Base-by-base conservation (phyloP, 2,113 vertebrate genomes). In the Henicopernis longicauda region DNA sequence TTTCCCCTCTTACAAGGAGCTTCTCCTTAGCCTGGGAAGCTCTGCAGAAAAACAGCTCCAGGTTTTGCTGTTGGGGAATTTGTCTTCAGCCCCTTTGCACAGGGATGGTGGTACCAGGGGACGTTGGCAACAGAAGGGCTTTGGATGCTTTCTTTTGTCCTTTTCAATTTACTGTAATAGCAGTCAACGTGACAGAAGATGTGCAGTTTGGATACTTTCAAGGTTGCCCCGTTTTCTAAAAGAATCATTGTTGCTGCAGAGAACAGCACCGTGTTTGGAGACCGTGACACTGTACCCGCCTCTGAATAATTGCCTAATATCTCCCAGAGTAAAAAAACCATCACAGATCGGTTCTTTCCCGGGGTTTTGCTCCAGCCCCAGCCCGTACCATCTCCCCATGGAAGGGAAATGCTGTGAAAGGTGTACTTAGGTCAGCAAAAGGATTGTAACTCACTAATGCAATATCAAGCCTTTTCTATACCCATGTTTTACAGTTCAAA, bases 271-370 rank as follows among this genome's bases (percentile, higher is more conserved):
- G 3, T 27, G n/a, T 42, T 13, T 93, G 78, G 72, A 67, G 38
- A 59, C 55, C 26, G 2, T n/a, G 66, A 49, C 50, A 15, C 49
- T 34, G 19, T 19, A 29, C 38, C 20, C 6, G 1, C 45, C 81
- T 59, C 86, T 40, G 55, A 77, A 59, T 27, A 26, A 69, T 42
- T 59, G n/a, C 55, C 44, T 27, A 16, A 7, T 38, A 17, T 16
- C 38, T 73, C 38, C 62, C 11, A 12, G 62, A 29, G 32, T 36
- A 3, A 38, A 77, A 76, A 81, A 76, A 19, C 59, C 62, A 22
- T n/a, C 57, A 4, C 44, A 31, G 63, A 38, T 10, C 0, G 0
- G 23, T 26, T 31, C 57, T 76, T 71, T 49, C 52, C 32, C 0
- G 0, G 50, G 16, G 27, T 44, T 89, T 55, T 49, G 23, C 12